phyloP scores from a whole-genome alignment of 1,140 invertebrate species.

The Leptinotarsa undecemlineata region DNA sequence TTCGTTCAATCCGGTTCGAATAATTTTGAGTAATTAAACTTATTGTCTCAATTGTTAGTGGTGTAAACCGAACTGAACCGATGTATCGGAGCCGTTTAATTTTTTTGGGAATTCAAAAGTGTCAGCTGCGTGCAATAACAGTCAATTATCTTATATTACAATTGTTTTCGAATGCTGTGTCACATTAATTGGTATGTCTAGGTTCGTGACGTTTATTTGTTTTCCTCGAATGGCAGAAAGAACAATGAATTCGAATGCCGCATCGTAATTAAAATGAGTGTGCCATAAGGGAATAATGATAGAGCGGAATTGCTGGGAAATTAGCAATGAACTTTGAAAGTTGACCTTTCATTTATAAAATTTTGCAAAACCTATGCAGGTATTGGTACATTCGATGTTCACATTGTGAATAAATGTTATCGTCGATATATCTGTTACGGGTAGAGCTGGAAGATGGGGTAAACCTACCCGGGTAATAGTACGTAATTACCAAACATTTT shows the following conservation, averaged over 20 bases:
- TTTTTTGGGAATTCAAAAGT: not conserved
- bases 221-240: not conserved
- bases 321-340: not conserved
- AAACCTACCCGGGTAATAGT: too few relatives aligned
- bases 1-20: not conserved
- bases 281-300: not conserved
- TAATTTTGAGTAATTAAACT: not conserved
- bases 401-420: too few relatives aligned
- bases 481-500: too few relatives aligned
- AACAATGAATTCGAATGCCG: not conserved
- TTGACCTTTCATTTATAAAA: too few relatives aligned
- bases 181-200: not conserved
- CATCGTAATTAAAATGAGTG: not conserved
- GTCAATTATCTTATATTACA: not conserved
- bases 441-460: too few relatives aligned
- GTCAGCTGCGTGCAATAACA: not conserved
- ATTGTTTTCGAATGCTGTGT: conserved; percentile 3
- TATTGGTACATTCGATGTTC: too few relatives aligned
- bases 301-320: not conserved
- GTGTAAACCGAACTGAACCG: not conserved
- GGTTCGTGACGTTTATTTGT: not conserved
- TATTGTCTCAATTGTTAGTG: not conserved
- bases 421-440: too few relatives aligned
- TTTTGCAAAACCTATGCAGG: too few relatives aligned
- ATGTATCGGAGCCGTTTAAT: not conserved